Percentiles rank a stretch among this genome's conserved stretches.
phyloP scores from a whole-genome alignment of 2,113 vertebrate genomes.

The crab-eating macaque (Macaca fascicularis) region DNA sequence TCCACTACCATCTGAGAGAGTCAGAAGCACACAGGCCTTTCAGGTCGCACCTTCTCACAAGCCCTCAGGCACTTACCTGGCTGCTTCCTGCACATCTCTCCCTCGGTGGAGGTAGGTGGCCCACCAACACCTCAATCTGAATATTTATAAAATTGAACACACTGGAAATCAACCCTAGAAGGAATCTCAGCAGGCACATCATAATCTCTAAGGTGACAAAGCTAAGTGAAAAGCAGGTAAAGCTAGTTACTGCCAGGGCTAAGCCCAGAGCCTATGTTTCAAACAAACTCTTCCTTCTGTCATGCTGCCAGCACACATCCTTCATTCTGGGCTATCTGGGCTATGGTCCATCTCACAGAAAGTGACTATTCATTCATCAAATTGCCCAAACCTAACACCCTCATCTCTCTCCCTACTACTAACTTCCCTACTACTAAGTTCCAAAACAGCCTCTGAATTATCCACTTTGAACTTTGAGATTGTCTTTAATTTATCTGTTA shows the following conservation, averaged over 20 bases:
- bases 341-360: not conserved
- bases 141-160: not conserved
- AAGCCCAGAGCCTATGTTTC: not conserved
- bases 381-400: not conserved
- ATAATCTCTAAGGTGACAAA: not conserved
- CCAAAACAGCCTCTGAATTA: not conserved
- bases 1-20: fast-evolving
- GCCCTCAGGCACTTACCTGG: not conserved
- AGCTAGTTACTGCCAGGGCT: not conserved
- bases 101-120: not conserved
- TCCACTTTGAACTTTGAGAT: not conserved
- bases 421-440: not conserved
- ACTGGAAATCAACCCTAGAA: not conserved
- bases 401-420: not conserved
- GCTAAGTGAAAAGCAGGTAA: not conserved
- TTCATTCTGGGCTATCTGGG: not conserved
- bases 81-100: not conserved
- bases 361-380: not conserved
- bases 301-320: not conserved
- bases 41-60: not conserved
- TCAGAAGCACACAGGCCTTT: not conserved
- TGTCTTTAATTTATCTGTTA: not conserved
- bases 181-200: not conserved
- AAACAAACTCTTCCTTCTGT: not conserved
- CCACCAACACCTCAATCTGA: not conserved